These are phyloP conservation scores for Zaprionus lachaisei DNA, from an alignment of 1,140 invertebrate genomes.

Conservation along the genomic window DNA sequence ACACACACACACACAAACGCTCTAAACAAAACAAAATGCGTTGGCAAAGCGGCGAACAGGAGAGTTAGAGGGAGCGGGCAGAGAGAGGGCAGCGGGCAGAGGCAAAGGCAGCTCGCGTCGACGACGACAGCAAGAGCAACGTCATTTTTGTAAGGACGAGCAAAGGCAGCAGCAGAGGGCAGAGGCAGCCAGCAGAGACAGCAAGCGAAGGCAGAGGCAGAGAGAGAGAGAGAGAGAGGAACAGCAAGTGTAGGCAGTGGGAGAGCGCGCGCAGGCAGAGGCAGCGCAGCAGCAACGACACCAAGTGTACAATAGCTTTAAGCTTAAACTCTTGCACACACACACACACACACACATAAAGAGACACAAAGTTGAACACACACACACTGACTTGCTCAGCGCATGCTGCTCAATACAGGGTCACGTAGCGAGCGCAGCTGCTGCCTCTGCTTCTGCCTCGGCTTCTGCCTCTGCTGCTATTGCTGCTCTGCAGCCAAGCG, in stretches of 20 bases:
- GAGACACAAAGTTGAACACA: conserved; percentile 39
- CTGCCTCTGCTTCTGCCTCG: conserved; percentile 26
- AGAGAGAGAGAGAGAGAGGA: neutral
- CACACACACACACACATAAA: conserved; percentile 55
- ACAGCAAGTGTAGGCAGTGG: conserved; percentile 68
- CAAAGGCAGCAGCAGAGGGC: conserved; percentile 1
- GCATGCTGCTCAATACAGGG: conserved; percentile 63
- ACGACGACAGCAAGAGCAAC: conserved; percentile 75
- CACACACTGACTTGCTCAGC: conserved; percentile 22
- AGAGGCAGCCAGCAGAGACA: neutral
- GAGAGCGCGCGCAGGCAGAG: conserved; percentile 5
- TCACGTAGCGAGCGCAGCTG: conserved; percentile 47
- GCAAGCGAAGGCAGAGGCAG: neutral
- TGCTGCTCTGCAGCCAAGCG: conserved; percentile 25
- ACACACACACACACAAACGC: conserved; percentile 37
- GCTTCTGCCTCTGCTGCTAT: neutral
- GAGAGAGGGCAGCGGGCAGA: neutral
- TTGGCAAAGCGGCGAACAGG: conserved; percentile 62
- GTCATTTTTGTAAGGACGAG: conserved; percentile 55
- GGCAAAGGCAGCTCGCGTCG: conserved; percentile 46
- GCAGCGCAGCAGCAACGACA: conserved; percentile 66
- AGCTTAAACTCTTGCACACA: conserved; percentile 82
- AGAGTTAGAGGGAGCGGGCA: conserved; percentile 2
- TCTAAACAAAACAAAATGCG: conserved; percentile 82
- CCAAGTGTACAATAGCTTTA: conserved; percentile 83